Base-by-base conservation (phyloP, 2,113 vertebrate genomes). In the Daboia siamensis region DNA sequence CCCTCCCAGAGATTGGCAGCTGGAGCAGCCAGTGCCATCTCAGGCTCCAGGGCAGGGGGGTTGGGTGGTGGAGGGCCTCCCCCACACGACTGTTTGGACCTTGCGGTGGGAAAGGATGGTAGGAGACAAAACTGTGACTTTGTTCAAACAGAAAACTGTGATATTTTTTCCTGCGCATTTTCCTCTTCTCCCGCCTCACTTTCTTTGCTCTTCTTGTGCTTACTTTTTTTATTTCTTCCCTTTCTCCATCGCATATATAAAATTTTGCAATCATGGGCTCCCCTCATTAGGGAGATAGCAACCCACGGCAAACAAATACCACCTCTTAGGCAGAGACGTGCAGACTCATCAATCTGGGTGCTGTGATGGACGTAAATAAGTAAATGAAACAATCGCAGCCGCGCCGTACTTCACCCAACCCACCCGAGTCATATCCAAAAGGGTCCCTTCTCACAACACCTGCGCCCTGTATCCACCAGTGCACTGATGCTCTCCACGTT, bases 81-180 rank as follows among this genome's bases (percentile, higher is more conserved):
- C 54, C 92, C 88, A 93, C 56, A 44, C 46, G 48, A 80, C 85
- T 57, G 91, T 92, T 51, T 51, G 48, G 88, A 92, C 61, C 88
- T 94, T 87, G 90, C 55, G 93, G 69, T 48, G 86, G 90, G 90
- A 84, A 69, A 69, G 87, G 69, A 51, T n/a, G 88, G 64, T 93
- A 90, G 90, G 91, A 94, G 93, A 94, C 93, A 52, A 94, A 94
- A 94, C 93, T 94, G 93, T 94, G 93, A 94, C 86, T 91, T 90
- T 59, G 89, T 90, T 80, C 85, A 90, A 90, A 92, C 89, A 90
- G 54, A 92, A 90, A 86, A 94, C 93, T 94, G 93, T 94, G 93
- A 94, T 90, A 54, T 89, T 91, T 54, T 69, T 52, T 39, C 61
- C 85, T 80, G 86, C 55, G 59, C 55, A 54, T 74, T 54, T 48